These are phyloP conservation scores for Florisuga fusca DNA, from an alignment of 2,797 vertebrate species.

Conservation along the genomic window DNA sequence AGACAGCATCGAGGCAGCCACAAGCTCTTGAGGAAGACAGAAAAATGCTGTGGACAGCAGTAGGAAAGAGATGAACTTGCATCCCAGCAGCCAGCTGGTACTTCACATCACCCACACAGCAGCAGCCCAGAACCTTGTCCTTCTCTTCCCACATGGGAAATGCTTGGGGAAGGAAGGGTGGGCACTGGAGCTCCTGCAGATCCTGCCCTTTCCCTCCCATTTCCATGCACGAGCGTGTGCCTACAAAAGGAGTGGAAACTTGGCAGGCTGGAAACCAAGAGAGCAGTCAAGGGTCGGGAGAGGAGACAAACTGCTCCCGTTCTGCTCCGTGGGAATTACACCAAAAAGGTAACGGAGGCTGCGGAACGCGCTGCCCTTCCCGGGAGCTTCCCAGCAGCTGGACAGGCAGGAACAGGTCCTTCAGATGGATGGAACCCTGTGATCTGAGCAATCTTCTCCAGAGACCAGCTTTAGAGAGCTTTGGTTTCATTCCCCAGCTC, in stretches of 20 bases:
- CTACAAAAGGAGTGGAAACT: constrained; percentile 73
- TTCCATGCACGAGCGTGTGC: not conserved
- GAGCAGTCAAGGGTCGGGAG: not conserved
- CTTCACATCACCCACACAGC: not conserved
- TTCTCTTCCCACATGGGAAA: rapidly evolving
- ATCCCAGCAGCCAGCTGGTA: not conserved
- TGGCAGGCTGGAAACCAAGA: constrained; percentile 36
- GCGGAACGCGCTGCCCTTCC: not conserved
- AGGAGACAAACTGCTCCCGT: not conserved
- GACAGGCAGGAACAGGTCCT: not conserved
- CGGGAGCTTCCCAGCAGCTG: not conserved
- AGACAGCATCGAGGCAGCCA: not conserved
- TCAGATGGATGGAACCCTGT: not conserved
- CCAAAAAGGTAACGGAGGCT: constrained; percentile 25
- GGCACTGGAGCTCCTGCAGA: not conserved
- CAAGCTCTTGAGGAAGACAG: not conserved
- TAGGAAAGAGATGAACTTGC: rapidly evolving
- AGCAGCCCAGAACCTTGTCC: rapidly evolving
- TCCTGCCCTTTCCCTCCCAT: constrained; percentile 33
- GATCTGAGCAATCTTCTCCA: not conserved
- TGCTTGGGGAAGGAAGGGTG: constrained; percentile 31
- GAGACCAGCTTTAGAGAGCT: not conserved
- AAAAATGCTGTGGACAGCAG: not conserved
- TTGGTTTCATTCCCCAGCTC: not conserved
- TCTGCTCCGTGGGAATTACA: constrained; percentile 32